These are phyloP conservation scores for Ptilorrhoa leucosticta DNA, from an alignment of 2,113 vertebrate genomes.

Conservation along the genomic window DNA sequence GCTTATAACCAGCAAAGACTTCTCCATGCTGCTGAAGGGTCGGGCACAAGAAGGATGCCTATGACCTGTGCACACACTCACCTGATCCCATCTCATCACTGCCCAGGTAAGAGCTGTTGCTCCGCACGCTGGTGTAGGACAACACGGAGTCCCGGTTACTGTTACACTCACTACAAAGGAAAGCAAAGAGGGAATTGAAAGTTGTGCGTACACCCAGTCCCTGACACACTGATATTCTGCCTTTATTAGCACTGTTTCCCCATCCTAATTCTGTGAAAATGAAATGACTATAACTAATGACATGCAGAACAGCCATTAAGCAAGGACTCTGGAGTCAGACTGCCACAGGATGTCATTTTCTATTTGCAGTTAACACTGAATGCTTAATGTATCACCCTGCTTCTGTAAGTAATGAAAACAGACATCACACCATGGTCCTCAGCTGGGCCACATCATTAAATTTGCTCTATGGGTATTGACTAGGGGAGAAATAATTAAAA, in stretches of 20 bases:
- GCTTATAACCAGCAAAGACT: neutral
- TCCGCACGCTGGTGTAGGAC: conserved; percentile 95
- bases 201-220: neutral
- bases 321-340: neutral
- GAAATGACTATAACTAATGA: neutral
- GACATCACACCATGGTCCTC: neutral
- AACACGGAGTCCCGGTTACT: conserved; percentile 96
- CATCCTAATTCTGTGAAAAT: neutral
- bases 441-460: neutral
- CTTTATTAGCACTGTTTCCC: neutral
- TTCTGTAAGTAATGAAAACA: neutral
- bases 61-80: conserved; percentile 51
- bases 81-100: conserved; percentile 99
- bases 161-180: conserved; percentile 87
- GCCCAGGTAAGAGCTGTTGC: conserved; percentile 95
- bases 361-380: neutral
- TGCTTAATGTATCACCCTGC: neutral
- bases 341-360: neutral
- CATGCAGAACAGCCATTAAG: neutral
- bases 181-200: neutral
- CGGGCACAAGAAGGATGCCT: neutral
- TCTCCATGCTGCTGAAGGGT: neutral
- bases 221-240: neutral
- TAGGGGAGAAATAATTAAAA: neutral
- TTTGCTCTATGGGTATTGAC: neutral